Evolutionary conservation across 2,888 invertebrate species (phyloP).

Genomic region (Eretmocerus hayati): DNA sequence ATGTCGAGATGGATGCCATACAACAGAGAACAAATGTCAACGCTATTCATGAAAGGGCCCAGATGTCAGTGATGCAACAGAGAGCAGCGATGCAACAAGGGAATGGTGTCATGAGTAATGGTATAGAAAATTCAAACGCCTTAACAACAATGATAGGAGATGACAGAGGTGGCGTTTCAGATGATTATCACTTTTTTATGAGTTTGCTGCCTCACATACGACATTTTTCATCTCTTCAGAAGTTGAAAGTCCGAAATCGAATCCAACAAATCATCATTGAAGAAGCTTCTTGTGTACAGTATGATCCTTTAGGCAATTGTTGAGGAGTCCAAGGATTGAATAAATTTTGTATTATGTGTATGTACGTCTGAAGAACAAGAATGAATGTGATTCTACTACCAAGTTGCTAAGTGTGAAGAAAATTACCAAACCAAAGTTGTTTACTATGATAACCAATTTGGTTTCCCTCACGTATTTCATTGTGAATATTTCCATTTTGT

Average conservation of each 20-base stretch:
- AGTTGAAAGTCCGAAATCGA: constrained; percentile 19
- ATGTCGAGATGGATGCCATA: constrained; percentile 11
- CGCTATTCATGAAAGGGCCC: constrained; percentile 7
- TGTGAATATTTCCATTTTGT: no score
- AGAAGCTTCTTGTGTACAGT: constrained; percentile 14
- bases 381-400: no score
- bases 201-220: constrained; percentile 20
- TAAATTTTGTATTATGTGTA: no score
- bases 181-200: constrained; percentile 25
- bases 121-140: constrained; percentile 13
- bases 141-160: constrained; percentile 10
- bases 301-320: constrained; percentile 21
- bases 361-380: no score
- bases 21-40: constrained; percentile 13
- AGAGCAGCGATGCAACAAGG: constrained; percentile 16
- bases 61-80: background rate
- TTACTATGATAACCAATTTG: no score
- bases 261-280: constrained; percentile 24
- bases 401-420: no score
- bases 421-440: no score
- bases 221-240: constrained; percentile 19
- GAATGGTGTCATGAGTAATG: constrained; percentile 18
- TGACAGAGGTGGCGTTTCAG: constrained; percentile 17
- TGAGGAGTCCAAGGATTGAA: no score
- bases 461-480: no score